A percentile compares a stretch with the other conserved stretches of the same genome.
These are phyloP conservation scores for Eulemur albifrons DNA, from an alignment of 2,797 vertebrate species.

Conservation along the genomic window DNA sequence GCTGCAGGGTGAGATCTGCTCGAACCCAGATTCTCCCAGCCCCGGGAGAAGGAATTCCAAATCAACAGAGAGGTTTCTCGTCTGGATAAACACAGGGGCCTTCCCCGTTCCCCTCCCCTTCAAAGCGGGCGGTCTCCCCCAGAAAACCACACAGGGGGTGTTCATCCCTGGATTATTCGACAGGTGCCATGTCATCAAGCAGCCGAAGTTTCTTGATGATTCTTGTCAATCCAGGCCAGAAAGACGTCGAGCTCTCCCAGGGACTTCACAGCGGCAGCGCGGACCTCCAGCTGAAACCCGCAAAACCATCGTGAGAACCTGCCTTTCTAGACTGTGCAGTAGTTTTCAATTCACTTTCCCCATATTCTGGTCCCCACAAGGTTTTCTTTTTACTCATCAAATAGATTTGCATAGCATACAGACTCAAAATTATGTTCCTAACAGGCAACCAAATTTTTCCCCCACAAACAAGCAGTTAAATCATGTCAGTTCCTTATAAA, in stretches of 20 bases:
- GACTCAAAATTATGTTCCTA: background rate
- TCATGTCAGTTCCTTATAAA: background rate
- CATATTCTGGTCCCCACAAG: background rate
- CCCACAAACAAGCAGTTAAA: background rate
- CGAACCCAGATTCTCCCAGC: background rate
- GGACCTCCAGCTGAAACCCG: conserved; percentile 73
- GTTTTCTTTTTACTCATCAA: background rate
- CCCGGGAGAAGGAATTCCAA: background rate
- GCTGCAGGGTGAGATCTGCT: background rate
- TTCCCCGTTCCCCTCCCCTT: background rate
- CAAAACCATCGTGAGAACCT: background rate
- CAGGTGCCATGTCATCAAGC: background rate
- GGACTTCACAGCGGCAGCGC: conserved; percentile 69
- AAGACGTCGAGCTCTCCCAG: conserved; percentile 76
- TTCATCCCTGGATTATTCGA: background rate
- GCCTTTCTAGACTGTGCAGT: background rate
- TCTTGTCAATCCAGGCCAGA: conserved; percentile 71
- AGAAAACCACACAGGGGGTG: background rate
- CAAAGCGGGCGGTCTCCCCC: background rate
- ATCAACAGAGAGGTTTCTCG: background rate
- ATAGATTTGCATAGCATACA: background rate
- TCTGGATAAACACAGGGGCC: background rate
- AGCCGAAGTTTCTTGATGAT: background rate
- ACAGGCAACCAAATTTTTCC: background rate
- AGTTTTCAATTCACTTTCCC: background rate